These are phyloP conservation scores for Monarcha castaneiventris DNA, from an alignment of 2,113 vertebrate species.

Conservation along the genomic window DNA sequence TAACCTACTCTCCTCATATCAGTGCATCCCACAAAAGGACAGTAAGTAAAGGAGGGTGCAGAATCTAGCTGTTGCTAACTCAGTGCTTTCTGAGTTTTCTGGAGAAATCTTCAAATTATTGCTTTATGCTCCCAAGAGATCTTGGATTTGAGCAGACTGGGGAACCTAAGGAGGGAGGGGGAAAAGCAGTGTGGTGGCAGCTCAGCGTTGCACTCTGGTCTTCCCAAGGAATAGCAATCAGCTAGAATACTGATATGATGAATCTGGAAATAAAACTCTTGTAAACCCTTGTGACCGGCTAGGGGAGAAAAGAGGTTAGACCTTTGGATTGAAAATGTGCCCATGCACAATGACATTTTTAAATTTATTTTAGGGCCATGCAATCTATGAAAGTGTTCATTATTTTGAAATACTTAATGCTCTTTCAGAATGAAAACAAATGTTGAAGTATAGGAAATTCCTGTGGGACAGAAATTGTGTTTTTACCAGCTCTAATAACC, in stretches of 20 bases:
- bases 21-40: background rate
- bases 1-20: background rate
- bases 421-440: constrained; percentile 49
- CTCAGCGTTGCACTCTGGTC: background rate
- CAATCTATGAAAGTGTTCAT: background rate
- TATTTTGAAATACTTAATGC: constrained; percentile 43
- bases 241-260: background rate
- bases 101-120: background rate
- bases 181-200: background rate
- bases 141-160: background rate
- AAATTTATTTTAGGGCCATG: background rate
- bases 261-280: background rate
- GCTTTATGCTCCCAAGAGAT: background rate
- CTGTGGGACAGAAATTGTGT: constrained; percentile 38
- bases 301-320: background rate
- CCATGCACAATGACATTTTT: background rate
- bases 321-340: background rate
- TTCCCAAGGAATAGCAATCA: background rate
- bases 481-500: constrained; percentile 63
- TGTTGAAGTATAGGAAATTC: constrained; percentile 27
- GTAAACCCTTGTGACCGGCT: background rate
- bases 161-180: background rate
- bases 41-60: background rate
- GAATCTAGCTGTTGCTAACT: background rate
- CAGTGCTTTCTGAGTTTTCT: background rate